These are phyloP conservation scores for Diaperis boleti DNA, from an alignment of 2,888 invertebrate species.

Conservation along the genomic window DNA sequence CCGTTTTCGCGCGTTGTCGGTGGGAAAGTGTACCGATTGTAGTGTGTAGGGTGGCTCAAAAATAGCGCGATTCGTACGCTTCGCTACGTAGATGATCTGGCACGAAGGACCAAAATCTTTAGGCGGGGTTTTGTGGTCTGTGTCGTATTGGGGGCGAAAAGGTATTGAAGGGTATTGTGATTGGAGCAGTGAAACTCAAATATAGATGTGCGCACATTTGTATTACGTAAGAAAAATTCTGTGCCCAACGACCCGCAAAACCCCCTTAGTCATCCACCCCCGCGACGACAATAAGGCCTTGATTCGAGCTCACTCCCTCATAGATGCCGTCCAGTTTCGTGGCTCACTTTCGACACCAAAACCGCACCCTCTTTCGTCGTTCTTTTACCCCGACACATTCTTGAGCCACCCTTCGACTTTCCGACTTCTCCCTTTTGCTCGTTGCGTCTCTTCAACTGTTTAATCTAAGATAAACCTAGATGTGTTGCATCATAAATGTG, in stretches of 20 bases:
- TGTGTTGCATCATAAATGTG: constrained; percentile 41
- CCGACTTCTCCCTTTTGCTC: constrained; percentile 10
- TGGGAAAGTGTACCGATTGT: not conserved
- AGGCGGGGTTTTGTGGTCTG: too few relatives aligned
- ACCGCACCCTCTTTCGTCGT: not conserved
- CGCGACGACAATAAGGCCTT: not conserved
- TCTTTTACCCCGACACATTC: not conserved
- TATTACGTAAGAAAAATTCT: too few relatives aligned
- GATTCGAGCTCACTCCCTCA: not conserved
- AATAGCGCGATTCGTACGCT: not conserved
- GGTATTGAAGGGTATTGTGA: too few relatives aligned
- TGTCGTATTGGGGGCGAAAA: too few relatives aligned
- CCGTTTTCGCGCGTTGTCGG: not conserved
- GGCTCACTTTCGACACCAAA: not conserved
- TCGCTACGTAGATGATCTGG: not conserved
- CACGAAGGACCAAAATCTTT: not conserved
- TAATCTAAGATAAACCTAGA: constrained; percentile 28
- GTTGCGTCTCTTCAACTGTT: constrained; percentile 20
- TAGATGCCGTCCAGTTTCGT: not conserved
- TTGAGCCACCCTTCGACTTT: constrained; percentile 9
- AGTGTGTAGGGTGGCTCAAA: constrained; percentile 1
- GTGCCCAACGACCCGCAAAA: not conserved
- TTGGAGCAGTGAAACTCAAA: too few relatives aligned
- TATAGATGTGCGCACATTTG: too few relatives aligned
- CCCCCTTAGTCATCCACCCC: not conserved